Percentiles rank a stretch among this genome's conserved stretches.
These are phyloP conservation scores for Aplodontia rufa DNA, from an alignment of 2,113 vertebrate genomes.

Conservation along the genomic window DNA sequence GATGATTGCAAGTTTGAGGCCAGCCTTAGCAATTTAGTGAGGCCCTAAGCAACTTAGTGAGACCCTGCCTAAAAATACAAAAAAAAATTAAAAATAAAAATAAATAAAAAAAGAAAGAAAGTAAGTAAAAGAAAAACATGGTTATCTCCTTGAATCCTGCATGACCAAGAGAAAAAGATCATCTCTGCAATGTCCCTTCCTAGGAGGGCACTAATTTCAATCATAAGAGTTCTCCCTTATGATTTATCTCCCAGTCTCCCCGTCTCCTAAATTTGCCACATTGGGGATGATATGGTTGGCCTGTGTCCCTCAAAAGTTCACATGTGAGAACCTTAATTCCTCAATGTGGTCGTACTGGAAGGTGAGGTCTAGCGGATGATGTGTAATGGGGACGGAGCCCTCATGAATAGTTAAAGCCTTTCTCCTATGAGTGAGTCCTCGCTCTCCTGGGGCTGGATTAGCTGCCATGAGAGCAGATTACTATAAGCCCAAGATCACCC, in stretches of 20 bases:
- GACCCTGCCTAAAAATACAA: too few relatives aligned
- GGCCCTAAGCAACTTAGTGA: too few relatives aligned
- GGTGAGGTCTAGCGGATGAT: neutral
- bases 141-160: neutral
- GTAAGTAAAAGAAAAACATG: too few relatives aligned
- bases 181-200: neutral
- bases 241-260: too few relatives aligned
- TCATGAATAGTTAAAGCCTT: accelerated
- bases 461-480: too few relatives aligned
- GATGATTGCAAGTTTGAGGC: too few relatives aligned
- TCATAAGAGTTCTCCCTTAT: neutral
- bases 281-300: neutral
- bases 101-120: too few relatives aligned
- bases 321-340: neutral
- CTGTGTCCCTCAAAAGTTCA: neutral
- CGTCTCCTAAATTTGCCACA: neutral
- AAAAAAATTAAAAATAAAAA: too few relatives aligned
- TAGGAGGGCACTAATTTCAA: neutral
- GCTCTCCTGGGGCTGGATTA: neutral
- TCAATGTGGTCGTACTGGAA: neutral
- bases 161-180: neutral
- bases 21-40: too few relatives aligned
- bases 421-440: neutral
- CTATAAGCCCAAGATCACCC: neutral
- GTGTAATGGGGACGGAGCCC: neutral